Evolutionary conservation across 1,140 invertebrate genomes (phyloP).

Genomic region (Akabosia matsudoensis): DNA sequence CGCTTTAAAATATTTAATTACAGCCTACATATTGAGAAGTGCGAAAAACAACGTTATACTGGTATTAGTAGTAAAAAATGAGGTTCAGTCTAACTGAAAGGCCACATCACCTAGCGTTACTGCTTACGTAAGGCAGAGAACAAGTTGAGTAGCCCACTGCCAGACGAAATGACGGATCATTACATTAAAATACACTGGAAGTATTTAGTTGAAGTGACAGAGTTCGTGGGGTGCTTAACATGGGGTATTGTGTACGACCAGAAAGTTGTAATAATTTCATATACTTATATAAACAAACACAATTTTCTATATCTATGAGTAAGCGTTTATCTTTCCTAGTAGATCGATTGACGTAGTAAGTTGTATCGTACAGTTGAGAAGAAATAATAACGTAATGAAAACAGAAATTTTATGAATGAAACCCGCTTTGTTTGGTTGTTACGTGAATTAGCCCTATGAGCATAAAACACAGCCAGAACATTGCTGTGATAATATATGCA

Average conservation of each 20-base stretch:
- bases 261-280: not conserved
- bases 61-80: too few relatives aligned
- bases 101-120: too few relatives aligned
- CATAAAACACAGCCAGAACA: too few relatives aligned
- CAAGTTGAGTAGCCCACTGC: not conserved
- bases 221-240: not conserved
- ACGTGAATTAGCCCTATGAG: not conserved
- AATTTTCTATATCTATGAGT: not conserved
- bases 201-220: not conserved
- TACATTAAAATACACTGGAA: not conserved
- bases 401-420: conserved; percentile 10
- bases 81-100: too few relatives aligned
- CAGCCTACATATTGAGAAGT: not conserved
- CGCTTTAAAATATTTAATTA: too few relatives aligned
- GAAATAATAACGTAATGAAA: not conserved
- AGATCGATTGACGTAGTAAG: not conserved
- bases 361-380: not conserved
- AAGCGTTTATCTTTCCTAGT: not conserved
- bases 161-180: conserved; percentile 14
- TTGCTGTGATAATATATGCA: too few relatives aligned
- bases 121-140: not conserved
- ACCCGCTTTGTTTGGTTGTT: not conserved
- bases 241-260: not conserved
- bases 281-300: not conserved
- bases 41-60: too few relatives aligned